A percentile compares a stretch with the other conserved stretches of the same genome.
Evolutionary conservation across 2,888 invertebrate genomes (phyloP).

Genomic region (Harpagoxenus sublaevis): DNA sequence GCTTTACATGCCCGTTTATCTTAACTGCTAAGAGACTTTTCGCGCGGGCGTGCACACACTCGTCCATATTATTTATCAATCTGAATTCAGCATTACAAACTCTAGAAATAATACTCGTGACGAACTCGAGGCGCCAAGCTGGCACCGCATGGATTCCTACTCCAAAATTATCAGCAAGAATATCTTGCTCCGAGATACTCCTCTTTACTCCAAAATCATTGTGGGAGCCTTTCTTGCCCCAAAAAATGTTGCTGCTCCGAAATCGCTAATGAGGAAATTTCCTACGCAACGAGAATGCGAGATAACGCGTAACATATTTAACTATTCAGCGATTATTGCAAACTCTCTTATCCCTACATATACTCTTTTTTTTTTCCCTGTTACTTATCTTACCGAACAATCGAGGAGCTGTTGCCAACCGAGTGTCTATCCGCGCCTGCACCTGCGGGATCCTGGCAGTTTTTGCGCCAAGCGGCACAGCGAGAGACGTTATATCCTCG

Average conservation of each 20-base stretch:
- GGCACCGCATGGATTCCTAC: not conserved
- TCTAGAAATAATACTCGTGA: not conserved
- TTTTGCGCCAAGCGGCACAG: not conserved
- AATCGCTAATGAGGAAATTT: not conserved
- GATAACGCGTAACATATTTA: slow-evolving; percentile 7
- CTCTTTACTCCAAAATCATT: not conserved
- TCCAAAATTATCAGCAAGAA: not conserved
- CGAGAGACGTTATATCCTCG: not conserved
- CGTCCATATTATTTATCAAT: not conserved
- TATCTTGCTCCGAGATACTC: not conserved
- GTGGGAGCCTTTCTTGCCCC: not conserved
- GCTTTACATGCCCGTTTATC: not conserved
- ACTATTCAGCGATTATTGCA: slow-evolving; percentile 5
- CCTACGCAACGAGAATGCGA: not conserved
- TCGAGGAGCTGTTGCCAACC: slow-evolving; percentile 41
- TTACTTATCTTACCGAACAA: slow-evolving; percentile 25
- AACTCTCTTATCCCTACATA: not conserved
- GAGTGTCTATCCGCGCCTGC: slow-evolving; percentile 4
- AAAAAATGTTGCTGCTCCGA: not conserved
- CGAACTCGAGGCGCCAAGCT: not conserved
- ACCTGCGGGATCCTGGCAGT: not conserved
- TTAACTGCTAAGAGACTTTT: slow-evolving; percentile 16
- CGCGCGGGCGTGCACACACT: not conserved
- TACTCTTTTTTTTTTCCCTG: not conserved
- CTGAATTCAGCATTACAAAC: not conserved